Evolutionary conservation across 1,140 invertebrate genomes (phyloP).

Genomic region (Plutomurus gul): DNA sequence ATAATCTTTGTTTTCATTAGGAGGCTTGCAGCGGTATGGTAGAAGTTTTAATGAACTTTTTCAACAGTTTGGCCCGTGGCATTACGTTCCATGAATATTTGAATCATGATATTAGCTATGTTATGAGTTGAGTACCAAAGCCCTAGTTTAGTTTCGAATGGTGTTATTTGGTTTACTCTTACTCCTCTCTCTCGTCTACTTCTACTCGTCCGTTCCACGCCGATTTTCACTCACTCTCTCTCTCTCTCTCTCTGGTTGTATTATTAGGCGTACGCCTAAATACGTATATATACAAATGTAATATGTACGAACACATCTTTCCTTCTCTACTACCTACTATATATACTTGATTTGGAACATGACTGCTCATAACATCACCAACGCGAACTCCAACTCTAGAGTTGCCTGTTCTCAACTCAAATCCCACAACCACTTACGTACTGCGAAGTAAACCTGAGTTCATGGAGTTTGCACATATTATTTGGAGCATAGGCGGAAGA

Average conservation of each 20-base stretch:
- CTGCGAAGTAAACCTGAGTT: background rate
- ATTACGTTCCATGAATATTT: slow-evolving; percentile 34
- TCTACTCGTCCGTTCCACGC: background rate
- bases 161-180: slow-evolving; percentile 13
- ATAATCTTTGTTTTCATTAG: slow-evolving; percentile 33
- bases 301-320: background rate
- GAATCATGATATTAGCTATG: slow-evolving; percentile 26
- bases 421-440: background rate
- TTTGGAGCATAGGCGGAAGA: no score
- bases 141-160: slow-evolving; percentile 26
- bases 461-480: background rate
- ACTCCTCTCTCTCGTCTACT: background rate
- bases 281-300: background rate
- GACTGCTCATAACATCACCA: background rate
- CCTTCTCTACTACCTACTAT: background rate
- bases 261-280: background rate
- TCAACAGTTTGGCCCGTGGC: slow-evolving; percentile 25
- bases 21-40: background rate
- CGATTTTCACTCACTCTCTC: background rate
- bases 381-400: no score
- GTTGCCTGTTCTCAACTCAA: slow-evolving; percentile 1
- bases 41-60: slow-evolving; percentile 34
- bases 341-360: background rate
- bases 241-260: background rate
- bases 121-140: slow-evolving; percentile 10